Conservation (phyloP, 2,113 vertebrate genomes). For the Phycodurus eques region DNA sequence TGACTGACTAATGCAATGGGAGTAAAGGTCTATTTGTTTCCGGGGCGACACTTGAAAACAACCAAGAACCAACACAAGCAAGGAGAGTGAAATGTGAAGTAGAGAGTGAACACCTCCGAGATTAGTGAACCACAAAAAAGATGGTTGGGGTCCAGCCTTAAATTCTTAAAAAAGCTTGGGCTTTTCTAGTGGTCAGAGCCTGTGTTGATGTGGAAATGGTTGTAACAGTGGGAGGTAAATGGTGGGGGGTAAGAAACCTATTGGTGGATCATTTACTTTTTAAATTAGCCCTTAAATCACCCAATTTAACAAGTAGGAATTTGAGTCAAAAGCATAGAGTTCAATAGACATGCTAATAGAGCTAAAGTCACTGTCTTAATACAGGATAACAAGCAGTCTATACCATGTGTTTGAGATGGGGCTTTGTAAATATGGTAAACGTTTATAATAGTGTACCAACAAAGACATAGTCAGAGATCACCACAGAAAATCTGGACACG, state of each 20-base stretch:
- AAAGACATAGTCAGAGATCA: too few species aligned
- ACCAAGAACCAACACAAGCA: background rate
- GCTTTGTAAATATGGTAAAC: background rate
- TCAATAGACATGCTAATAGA: conserved; percentile 37
- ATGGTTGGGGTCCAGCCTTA: conserved; percentile 10
- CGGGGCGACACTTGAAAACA: conserved; percentile 27
- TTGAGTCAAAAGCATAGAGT: conserved; percentile 15
- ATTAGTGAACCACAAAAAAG: background rate
- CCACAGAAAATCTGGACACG: too few species aligned
- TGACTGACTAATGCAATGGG: conserved; percentile 13
- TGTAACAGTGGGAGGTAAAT: conserved; percentile 23
- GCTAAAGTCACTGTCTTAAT: conserved; percentile 9
- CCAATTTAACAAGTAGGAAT: conserved; percentile 19
- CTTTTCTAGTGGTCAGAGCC: conserved; percentile 9
- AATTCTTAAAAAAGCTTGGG: conserved; percentile 18
- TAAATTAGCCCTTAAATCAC: background rate
- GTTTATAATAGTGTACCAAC: too few species aligned
- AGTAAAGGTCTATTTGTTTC: conserved; percentile 64
- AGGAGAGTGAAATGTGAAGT: background rate
- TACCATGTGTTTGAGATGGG: background rate
- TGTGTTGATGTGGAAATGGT: conserved; percentile 50
- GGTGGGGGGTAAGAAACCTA: conserved; percentile 18
- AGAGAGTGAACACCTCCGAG: background rate
- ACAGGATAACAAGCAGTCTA: background rate
- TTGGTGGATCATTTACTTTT: conserved; percentile 26